Evolutionary conservation across 2,888 invertebrate genomes (phyloP).

Genomic region (Aleiodes alternator): DNA sequence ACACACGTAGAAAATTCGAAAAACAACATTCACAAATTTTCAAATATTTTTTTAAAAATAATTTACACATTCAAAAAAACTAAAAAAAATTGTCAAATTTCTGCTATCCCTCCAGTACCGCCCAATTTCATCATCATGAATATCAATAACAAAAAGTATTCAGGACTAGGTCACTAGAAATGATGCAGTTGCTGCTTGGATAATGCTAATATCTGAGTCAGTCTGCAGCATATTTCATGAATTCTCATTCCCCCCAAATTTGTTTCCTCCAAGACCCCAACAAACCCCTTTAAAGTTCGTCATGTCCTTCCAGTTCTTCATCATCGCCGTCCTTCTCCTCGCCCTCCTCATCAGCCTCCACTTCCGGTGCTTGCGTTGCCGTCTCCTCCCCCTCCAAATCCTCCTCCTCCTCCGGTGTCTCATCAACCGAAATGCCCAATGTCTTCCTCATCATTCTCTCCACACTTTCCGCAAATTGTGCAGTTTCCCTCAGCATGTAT

Average conservation of each 20-base stretch:
- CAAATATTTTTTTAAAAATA: no score
- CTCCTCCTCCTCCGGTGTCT: conserved; percentile 76
- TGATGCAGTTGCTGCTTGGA: no score
- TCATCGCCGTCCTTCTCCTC: conserved; percentile 76
- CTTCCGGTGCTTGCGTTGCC: conserved; percentile 68
- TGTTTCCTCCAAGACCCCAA: neutral
- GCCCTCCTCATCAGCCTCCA: conserved; percentile 74
- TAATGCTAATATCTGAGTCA: no score
- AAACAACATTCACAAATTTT: no score
- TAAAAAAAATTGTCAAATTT: no score
- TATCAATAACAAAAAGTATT: no score
- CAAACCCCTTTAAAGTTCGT: conserved; percentile 78
- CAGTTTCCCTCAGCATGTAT: conserved; percentile 91
- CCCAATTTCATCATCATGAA: no score
- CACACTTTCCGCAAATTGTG: conserved; percentile 92
- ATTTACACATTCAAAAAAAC: no score
- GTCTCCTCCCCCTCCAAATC: conserved; percentile 51
- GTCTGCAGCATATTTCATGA: no score
- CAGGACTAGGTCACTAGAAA: no score
- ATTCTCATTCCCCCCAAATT: neutral
- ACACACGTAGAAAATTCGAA: no score
- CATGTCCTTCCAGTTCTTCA: conserved; percentile 75
- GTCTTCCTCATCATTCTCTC: conserved; percentile 91
- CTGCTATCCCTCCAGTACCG: no score
- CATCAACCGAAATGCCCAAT: conserved; percentile 87